These are phyloP conservation scores for Lagopus leucura DNA, from an alignment of 2,113 vertebrate species.

Conservation along the genomic window DNA sequence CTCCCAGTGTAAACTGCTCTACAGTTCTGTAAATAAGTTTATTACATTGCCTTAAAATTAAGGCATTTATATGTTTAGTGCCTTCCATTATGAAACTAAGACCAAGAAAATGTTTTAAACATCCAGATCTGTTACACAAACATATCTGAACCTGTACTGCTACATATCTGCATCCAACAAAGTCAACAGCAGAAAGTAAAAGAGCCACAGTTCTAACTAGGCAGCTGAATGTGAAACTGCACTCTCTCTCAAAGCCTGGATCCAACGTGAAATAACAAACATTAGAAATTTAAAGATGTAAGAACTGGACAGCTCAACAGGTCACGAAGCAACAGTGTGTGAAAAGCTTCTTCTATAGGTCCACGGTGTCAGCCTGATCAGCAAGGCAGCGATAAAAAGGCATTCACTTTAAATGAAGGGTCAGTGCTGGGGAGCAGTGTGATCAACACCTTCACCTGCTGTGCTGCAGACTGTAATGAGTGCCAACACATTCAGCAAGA, in stretches of 20 bases:
- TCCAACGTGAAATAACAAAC: not conserved
- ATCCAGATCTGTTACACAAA: not conserved
- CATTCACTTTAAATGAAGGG: not conserved
- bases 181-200: not conserved
- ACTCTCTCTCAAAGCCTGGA: not conserved
- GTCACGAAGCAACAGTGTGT: not conserved
- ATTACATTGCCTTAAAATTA: not conserved
- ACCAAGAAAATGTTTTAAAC: not conserved
- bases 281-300: not conserved
- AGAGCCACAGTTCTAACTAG: not conserved
- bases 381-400: not conserved
- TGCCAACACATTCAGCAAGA: not conserved
- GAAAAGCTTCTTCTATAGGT: not conserved
- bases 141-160: not conserved
- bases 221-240: not conserved
- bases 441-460: not conserved
- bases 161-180: not conserved
- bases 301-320: not conserved
- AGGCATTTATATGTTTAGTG: not conserved
- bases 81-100: not conserved
- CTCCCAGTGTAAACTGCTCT: not conserved
- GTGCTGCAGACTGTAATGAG: not conserved
- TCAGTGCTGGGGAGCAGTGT: not conserved
- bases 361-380: rapidly evolving
- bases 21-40: not conserved